A percentile compares a stretch with the other conserved stretches of the same genome.
These are phyloP conservation scores for Drosophila imparisetae DNA, from an alignment of 2,888 invertebrate genomes.

Conservation along the genomic window DNA sequence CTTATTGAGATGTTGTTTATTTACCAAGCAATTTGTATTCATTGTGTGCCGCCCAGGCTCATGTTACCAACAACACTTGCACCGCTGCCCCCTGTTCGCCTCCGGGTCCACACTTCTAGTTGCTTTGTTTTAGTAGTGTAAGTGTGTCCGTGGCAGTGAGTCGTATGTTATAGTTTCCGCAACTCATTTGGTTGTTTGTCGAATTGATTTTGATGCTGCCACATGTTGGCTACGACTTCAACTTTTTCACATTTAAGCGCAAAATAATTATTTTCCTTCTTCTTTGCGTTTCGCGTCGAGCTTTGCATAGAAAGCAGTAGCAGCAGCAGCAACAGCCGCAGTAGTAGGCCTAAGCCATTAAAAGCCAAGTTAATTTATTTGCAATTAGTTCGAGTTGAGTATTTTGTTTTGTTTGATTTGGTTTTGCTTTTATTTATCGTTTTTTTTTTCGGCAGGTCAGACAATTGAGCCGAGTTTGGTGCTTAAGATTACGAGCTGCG, in stretches of 20 bases:
- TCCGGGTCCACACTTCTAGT: neutral
- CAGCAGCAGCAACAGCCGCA: neutral
- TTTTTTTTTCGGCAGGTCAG: slow-evolving; percentile 21
- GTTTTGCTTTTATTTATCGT: neutral
- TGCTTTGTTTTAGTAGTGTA: slow-evolving; percentile 6
- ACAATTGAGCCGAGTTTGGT: neutral
- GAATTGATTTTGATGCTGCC: slow-evolving; percentile 77
- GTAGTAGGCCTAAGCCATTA: slow-evolving; percentile 56
- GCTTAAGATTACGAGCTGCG: slow-evolving; percentile 15
- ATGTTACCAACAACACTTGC: slow-evolving; percentile 39
- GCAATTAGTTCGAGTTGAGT: slow-evolving; percentile 66
- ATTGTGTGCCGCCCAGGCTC: slow-evolving; percentile 66
- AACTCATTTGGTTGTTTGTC: slow-evolving; percentile 79
- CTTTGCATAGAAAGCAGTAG: slow-evolving; percentile 31
- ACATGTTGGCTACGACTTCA: slow-evolving; percentile 45
- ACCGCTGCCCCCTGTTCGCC: neutral
- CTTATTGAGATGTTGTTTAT: slow-evolving; percentile 82
- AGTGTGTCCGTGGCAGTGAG: slow-evolving; percentile 19
- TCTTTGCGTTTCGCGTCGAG: slow-evolving; percentile 27
- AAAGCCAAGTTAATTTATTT: slow-evolving; percentile 76
- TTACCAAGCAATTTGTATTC: slow-evolving; percentile 81
- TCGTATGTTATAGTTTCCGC: slow-evolving; percentile 80
- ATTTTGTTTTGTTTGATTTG: slow-evolving; percentile 8
- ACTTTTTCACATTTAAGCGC: slow-evolving; percentile 52
- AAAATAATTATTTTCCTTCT: slow-evolving; percentile 57